phyloP scores from a whole-genome alignment of 2,113 vertebrate species.

The Eublepharis macularius region DNA sequence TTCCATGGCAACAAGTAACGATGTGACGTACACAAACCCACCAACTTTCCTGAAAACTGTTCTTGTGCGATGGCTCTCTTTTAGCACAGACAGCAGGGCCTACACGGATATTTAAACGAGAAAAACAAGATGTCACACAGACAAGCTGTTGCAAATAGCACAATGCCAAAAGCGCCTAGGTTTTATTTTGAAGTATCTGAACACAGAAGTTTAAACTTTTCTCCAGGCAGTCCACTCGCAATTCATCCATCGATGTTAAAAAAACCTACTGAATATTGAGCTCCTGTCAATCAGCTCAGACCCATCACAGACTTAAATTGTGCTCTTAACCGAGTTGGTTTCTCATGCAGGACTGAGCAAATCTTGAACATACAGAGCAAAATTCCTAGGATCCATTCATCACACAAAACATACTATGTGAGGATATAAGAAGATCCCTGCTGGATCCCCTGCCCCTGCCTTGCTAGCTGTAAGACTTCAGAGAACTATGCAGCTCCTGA shows the following conservation, averaged over 20 bases:
- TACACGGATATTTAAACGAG: slow-evolving; percentile 49
- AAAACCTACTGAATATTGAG: neutral
- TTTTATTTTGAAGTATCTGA: neutral
- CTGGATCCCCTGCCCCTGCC: too few relatives aligned
- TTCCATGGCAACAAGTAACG: slow-evolving; percentile 96
- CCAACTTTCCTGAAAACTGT: slow-evolving; percentile 98
- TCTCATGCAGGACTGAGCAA: too few relatives aligned
- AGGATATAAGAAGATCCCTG: too few relatives aligned
- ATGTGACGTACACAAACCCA: slow-evolving; percentile 97
- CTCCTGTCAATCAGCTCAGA: neutral
- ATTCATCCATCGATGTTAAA: neutral
- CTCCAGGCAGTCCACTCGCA: neutral
- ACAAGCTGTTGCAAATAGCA: neutral
- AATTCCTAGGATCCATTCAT: too few relatives aligned
- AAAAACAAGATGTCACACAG: neutral
- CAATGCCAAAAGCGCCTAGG: neutral
- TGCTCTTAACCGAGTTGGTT: too few relatives aligned
- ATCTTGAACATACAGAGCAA: too few relatives aligned
- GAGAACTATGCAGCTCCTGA: too few relatives aligned
- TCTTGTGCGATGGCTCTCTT: slow-evolving; percentile 94
- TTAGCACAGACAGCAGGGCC: slow-evolving; percentile 89
- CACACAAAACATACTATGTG: too few relatives aligned
- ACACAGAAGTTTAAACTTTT: neutral
- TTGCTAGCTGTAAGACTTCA: too few relatives aligned
- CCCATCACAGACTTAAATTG: neutral